These are phyloP conservation scores for Heliconius hewitsoni DNA, from an alignment of 1,140 invertebrate species.

Conservation along the genomic window DNA sequence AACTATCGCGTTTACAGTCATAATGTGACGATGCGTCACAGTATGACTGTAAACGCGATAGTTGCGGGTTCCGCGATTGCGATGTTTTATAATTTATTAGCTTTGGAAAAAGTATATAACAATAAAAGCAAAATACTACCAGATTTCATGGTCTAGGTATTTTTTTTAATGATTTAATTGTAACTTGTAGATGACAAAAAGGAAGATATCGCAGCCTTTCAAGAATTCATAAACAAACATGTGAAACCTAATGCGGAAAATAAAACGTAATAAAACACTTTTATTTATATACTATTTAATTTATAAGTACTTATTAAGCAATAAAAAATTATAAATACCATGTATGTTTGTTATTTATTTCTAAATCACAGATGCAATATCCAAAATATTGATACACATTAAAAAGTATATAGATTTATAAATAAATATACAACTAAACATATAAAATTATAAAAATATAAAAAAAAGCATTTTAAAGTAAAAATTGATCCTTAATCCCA, in stretches of 20 bases:
- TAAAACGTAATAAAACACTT: constrained; percentile 45
- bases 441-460: neutral
- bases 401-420: neutral
- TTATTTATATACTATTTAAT: constrained; percentile 10
- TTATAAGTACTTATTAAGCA: constrained; percentile 11
- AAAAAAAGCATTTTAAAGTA: neutral
- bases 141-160: neutral
- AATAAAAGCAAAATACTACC: neutral
- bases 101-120: too few species aligned
- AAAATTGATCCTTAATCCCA: neutral
- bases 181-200: constrained; percentile 64
- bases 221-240: constrained; percentile 68
- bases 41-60: too few species aligned
- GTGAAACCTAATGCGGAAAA: constrained; percentile 62
- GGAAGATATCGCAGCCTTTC: constrained; percentile 64
- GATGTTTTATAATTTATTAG: too few species aligned
- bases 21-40: too few species aligned
- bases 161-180: neutral
- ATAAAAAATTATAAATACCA: constrained; percentile 11
- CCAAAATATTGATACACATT: neutral
- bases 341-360: constrained; percentile 18
- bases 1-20: too few species aligned
- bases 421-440: neutral
- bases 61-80: too few species aligned
- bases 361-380: constrained; percentile 12